A percentile compares a stretch with the other conserved stretches of the same genome.
phyloP scores from a whole-genome alignment of 2,113 vertebrate genomes.

The Daphoenositta chrysoptera region DNA sequence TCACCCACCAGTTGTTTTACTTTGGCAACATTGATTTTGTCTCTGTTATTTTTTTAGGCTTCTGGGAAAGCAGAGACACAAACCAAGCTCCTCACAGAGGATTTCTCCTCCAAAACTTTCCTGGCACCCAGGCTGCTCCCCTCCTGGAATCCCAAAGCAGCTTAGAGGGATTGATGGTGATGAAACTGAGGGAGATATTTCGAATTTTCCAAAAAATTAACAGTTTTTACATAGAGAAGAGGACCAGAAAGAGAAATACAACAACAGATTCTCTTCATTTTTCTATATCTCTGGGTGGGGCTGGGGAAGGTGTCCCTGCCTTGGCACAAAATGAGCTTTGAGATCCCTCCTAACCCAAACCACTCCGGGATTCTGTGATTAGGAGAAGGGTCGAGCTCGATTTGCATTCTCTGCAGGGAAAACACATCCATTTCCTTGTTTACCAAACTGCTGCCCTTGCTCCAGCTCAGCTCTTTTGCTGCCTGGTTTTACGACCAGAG shows the following conservation, averaged over 20 bases:
- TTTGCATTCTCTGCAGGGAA: neutral
- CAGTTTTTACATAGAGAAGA: neutral
- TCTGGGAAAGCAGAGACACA: neutral
- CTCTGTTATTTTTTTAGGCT: neutral
- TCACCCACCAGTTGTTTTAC: neutral
- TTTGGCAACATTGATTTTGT: neutral
- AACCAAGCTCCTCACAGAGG: neutral
- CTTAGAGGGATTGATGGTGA: neutral
- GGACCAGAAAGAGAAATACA: neutral
- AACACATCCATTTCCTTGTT: neutral
- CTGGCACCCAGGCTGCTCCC: neutral
- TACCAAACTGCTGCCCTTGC: neutral
- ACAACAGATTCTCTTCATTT: neutral
- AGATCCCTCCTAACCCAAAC: neutral
- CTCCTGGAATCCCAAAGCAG: neutral
- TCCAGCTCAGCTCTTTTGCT: neutral
- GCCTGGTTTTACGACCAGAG: conserved; percentile 2
- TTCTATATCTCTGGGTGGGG: neutral
- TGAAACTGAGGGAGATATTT: neutral
- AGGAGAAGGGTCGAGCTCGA: neutral
- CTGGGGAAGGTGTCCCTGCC: neutral
- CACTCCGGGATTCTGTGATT: neutral
- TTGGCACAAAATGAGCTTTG: neutral
- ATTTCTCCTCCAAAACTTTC: neutral
- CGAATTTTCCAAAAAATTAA: neutral